phyloP scores from a whole-genome alignment of 2,113 vertebrate genomes.

The Xiphophorus couchianus region DNA sequence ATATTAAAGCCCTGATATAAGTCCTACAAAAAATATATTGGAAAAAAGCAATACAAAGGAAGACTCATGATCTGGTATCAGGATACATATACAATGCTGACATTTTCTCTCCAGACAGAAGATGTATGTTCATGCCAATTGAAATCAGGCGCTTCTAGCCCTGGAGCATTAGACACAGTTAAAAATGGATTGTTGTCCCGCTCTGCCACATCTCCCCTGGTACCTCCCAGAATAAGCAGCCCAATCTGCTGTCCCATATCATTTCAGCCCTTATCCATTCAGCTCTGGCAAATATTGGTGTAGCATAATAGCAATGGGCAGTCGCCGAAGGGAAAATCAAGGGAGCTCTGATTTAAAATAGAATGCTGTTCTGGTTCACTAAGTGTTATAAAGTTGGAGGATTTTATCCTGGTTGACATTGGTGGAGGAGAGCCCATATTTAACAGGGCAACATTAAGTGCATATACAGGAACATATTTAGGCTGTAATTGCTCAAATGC shows the following conservation, averaged over 20 bases:
- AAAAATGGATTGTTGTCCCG: slow-evolving; percentile 40
- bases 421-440: slow-evolving; percentile 19
- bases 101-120: background rate
- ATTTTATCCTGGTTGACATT: slow-evolving; percentile 22
- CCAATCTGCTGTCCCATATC: slow-evolving; percentile 37
- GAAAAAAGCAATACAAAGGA: background rate
- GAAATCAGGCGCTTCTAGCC: slow-evolving; percentile 31
- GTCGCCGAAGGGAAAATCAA: background rate
- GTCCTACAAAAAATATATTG: no score
- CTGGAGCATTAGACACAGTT: slow-evolving; percentile 43
- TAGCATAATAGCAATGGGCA: slow-evolving; percentile 20
- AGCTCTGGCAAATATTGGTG: slow-evolving; percentile 27
- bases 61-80: background rate
- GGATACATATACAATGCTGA: slow-evolving; percentile 10
- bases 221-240: slow-evolving; percentile 44
- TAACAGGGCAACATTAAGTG: background rate
- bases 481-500: background rate
- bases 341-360: slow-evolving; percentile 27
- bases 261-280: slow-evolving; percentile 21
- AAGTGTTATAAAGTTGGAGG: slow-evolving; percentile 25
- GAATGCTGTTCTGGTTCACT: slow-evolving; percentile 29
- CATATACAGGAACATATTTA: background rate
- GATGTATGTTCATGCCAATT: background rate
- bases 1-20: no score
- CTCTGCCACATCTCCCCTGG: slow-evolving; percentile 31